phyloP scores from a whole-genome alignment of 2,888 invertebrate genomes.

The Chorisops tibialis region DNA sequence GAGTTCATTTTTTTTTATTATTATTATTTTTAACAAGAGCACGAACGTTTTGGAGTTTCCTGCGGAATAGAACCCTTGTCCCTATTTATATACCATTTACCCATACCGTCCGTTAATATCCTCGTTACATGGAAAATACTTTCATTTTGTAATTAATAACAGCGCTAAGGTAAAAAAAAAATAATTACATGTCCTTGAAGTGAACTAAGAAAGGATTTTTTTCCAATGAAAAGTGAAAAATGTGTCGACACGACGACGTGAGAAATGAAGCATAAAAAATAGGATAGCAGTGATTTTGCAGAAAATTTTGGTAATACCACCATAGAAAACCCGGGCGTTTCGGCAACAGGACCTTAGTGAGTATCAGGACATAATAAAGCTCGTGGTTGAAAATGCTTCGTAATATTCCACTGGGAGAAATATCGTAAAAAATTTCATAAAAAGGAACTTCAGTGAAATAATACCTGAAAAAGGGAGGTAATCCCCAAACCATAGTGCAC shows the following conservation, averaged over 20 bases:
- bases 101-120: background rate
- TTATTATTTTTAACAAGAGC: background rate
- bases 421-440: too few relatives aligned
- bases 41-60: background rate
- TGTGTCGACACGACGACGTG: background rate
- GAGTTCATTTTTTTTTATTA: background rate
- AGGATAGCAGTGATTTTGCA: background rate
- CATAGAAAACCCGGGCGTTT: too few relatives aligned
- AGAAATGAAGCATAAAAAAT: background rate
- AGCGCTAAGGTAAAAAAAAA: background rate
- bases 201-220: background rate
- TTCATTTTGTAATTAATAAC: slow-evolving; percentile 1
- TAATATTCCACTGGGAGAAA: background rate
- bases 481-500: background rate
- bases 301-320: too few relatives aligned
- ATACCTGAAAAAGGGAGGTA: background rate
- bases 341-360: too few relatives aligned
- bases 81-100: background rate
- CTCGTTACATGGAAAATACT: background rate
- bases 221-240: background rate
- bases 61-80: background rate
- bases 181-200: background rate
- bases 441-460: background rate
- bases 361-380: background rate
- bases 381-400: background rate